Evolutionary conservation across 2,797 vertebrate species (phyloP).

Genomic region (Borostomias antarcticus): DNA sequence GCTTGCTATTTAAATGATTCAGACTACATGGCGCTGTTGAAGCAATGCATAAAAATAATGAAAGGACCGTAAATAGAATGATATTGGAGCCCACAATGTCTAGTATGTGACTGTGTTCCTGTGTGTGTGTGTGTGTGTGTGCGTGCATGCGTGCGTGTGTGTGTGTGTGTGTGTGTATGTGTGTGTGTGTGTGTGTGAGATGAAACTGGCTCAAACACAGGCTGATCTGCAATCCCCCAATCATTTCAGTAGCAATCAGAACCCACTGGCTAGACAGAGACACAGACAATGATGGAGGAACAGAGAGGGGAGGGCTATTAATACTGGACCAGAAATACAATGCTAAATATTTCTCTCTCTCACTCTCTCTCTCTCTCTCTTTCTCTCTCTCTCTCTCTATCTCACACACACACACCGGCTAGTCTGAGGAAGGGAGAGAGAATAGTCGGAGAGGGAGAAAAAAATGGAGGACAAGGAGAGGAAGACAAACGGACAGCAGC

Average conservation of each 20-base stretch:
- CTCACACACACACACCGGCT: background rate
- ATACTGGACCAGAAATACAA: background rate
- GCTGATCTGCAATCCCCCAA: background rate
- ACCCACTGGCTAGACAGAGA: background rate
- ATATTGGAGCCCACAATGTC: background rate
- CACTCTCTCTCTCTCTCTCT: too few relatives aligned
- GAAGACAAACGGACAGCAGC: background rate
- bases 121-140: constrained; percentile 1
- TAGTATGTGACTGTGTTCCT: too few relatives aligned
- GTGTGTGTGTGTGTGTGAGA: background rate
- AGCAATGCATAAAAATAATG: too few relatives aligned
- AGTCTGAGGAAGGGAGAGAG: background rate
- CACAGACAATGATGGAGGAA: background rate
- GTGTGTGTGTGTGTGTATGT: constrained; percentile 1
- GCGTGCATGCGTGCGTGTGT: background rate
- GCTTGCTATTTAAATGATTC: background rate
- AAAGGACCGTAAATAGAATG: too few relatives aligned
- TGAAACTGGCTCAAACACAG: background rate
- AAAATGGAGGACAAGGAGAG: background rate
- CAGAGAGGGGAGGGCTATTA: background rate
- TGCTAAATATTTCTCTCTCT: background rate
- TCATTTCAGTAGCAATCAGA: constrained; percentile 8
- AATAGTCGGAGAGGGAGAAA: background rate
- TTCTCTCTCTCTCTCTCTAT: background rate
- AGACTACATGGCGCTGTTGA: too few relatives aligned